phyloP scores from a whole-genome alignment of 2,797 vertebrate genomes.

The Notolepis coatsorum region DNA sequence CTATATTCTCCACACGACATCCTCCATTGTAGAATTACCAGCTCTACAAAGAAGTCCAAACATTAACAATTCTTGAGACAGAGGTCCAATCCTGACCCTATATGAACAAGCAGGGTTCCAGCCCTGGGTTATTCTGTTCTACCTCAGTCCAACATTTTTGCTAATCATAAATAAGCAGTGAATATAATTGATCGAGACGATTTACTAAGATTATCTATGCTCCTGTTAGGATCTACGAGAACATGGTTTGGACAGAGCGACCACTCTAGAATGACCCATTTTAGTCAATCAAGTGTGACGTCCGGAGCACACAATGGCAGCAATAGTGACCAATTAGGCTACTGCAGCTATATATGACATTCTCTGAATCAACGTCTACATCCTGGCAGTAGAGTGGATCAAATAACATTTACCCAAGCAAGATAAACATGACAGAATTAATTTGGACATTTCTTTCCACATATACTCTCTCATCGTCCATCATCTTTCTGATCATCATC shows the following conservation, averaged over 20 bases:
- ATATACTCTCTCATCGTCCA: conserved; percentile 27
- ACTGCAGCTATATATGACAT: conserved; percentile 49
- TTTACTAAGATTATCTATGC: conserved; percentile 20
- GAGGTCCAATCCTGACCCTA: not conserved
- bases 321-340: conserved; percentile 57
- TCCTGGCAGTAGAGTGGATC: conserved; percentile 33
- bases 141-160: conserved; percentile 21
- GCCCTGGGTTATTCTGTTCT: conserved; percentile 19
- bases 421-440: conserved; percentile 32
- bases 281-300: conserved; percentile 57
- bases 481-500: conserved; percentile 39
- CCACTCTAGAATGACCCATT: conserved; percentile 49
- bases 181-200: conserved; percentile 19
- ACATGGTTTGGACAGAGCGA: conserved; percentile 41
- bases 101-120: conserved; percentile 23
- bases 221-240: conserved; percentile 28
- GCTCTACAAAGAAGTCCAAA: conserved; percentile 15
- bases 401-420: not conserved
- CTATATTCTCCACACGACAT: conserved; percentile 17
- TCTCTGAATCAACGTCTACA: conserved; percentile 42
- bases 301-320: conserved; percentile 66
- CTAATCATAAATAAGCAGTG: conserved; percentile 31
- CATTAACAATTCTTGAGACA: conserved; percentile 46
- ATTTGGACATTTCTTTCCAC: conserved; percentile 52
- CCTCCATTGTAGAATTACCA: conserved; percentile 30